Percentiles rank a stretch among this genome's conserved stretches.
Conservation (phyloP, 2,113 vertebrate genomes). For the Abramis brama region DNA sequence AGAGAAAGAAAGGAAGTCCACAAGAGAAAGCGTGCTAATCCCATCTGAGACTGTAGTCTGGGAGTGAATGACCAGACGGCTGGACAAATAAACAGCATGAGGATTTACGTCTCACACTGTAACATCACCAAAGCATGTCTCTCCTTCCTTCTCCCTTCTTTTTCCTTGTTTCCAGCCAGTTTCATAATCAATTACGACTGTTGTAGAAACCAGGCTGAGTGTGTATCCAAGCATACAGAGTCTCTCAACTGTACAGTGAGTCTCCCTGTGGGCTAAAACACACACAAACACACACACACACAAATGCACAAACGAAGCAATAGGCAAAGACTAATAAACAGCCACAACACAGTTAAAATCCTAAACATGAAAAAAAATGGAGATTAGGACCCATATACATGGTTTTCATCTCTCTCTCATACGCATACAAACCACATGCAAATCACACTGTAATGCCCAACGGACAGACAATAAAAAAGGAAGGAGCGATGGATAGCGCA, state of each 20-base stretch:
- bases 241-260: constrained; percentile 33
- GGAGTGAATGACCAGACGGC: not conserved
- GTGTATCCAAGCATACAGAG: constrained; percentile 42
- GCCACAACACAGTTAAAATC: not conserved
- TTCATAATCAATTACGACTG: constrained; percentile 25
- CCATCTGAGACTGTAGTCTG: constrained; percentile 14
- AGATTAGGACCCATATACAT: constrained; percentile 14
- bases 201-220: constrained; percentile 34
- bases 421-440: not conserved
- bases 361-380: not conserved
- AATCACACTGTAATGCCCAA: not conserved
- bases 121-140: not conserved
- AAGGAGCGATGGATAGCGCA: not conserved
- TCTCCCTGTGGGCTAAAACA: constrained; percentile 28
- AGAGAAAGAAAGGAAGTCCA: not conserved
- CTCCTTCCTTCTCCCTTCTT: not conserved
- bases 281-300: not conserved
- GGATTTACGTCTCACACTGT: not conserved
- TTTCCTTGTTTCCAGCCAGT: not conserved
- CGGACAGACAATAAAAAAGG: not conserved
- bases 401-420: not conserved
- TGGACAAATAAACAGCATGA: constrained; percentile 6
- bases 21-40: not conserved
- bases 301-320: not conserved
- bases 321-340: constrained; percentile 8